Percentiles rank a stretch among this genome's conserved stretches.
Conservation (phyloP, 2,888 invertebrate species). For the Miltochrista miniata region DNA sequence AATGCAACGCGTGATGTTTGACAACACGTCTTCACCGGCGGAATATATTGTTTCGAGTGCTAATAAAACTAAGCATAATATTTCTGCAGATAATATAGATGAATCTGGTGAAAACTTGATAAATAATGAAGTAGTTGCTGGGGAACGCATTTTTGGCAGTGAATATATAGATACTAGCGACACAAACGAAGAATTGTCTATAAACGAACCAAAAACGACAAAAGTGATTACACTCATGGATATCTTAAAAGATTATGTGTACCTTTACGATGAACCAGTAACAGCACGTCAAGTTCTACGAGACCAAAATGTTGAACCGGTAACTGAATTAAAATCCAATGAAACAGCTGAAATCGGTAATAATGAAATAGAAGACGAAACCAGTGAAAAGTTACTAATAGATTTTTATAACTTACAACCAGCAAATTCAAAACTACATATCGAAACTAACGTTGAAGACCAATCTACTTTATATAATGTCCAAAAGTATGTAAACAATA, state of each 20-base stretch:
- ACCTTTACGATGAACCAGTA: conserved; percentile 5
- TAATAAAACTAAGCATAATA: conserved; percentile 16
- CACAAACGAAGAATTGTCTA: conserved; percentile 8
- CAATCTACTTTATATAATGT: not conserved
- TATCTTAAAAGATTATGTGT: conserved; percentile 41
- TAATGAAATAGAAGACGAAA: conserved; percentile 18
- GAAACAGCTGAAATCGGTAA: conserved; percentile 5
- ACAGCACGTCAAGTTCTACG: conserved; percentile 7
- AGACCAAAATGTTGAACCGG: not conserved
- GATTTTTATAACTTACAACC: conserved; percentile 64
- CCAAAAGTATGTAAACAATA: conserved; percentile 11
- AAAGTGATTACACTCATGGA: conserved; percentile 16
- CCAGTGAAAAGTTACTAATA: conserved; percentile 26
- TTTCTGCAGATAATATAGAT: conserved; percentile 15
- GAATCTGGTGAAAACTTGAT: conserved; percentile 25
- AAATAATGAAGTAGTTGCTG: conserved; percentile 4
- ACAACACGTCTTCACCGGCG: not conserved
- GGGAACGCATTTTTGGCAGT: conserved; percentile 4
- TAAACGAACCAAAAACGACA: conserved; percentile 1
- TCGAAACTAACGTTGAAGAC: not conserved
- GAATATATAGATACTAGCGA: conserved; percentile 11
- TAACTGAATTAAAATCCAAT: not conserved
- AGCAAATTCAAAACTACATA: conserved; percentile 37
- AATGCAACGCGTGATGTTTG: conserved; percentile 6
- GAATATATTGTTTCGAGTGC: not conserved